phyloP scores from a whole-genome alignment of 2,888 invertebrate genomes.

The Eurytoma californica region DNA sequence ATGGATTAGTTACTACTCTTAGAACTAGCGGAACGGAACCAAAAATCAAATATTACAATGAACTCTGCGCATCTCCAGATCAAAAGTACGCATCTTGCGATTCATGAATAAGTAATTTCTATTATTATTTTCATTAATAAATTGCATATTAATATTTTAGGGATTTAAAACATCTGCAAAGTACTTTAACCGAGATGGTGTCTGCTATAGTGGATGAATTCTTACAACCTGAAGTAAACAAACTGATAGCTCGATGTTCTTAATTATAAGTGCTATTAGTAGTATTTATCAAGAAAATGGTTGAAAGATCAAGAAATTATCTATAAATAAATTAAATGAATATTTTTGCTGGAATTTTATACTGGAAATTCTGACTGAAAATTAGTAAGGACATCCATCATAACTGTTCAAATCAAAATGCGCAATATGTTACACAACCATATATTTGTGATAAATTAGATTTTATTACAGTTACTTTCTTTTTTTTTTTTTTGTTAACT shows the following conservation, averaged over 20 bases:
- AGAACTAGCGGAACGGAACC: slow-evolving; percentile 99
- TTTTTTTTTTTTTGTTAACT: slow-evolving; percentile 17
- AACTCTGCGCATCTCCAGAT: slow-evolving; percentile 84
- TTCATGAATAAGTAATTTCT: background rate
- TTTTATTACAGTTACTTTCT: slow-evolving; percentile 8
- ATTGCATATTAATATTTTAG: slow-evolving; percentile 74
- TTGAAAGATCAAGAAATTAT: background rate
- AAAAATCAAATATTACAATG: slow-evolving; percentile 99
- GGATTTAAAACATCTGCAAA: slow-evolving; percentile 80
- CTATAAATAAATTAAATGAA: background rate
- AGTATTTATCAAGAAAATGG: slow-evolving; percentile 10
- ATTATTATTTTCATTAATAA: background rate
- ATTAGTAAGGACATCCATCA: slow-evolving; percentile 4
- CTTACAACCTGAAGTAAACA: slow-evolving; percentile 85
- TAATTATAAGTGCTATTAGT: slow-evolving; percentile 55
- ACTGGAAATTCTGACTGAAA: slow-evolving; percentile 26
- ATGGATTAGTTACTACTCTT: slow-evolving; percentile 90
- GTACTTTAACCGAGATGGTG: slow-evolving; percentile 84
- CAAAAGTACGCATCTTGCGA: slow-evolving; percentile 77
- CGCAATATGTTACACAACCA: slow-evolving; percentile 13
- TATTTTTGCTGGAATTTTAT: background rate
- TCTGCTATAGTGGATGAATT: slow-evolving; percentile 86
- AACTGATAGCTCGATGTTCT: slow-evolving; percentile 75
- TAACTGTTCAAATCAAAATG: slow-evolving; percentile 10
- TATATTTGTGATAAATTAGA: slow-evolving; percentile 39